Percentiles rank a stretch among this genome's conserved stretches.
Evolutionary conservation across 2,113 vertebrate species (phyloP).

Genomic region (Porphyrio hochstetteri): DNA sequence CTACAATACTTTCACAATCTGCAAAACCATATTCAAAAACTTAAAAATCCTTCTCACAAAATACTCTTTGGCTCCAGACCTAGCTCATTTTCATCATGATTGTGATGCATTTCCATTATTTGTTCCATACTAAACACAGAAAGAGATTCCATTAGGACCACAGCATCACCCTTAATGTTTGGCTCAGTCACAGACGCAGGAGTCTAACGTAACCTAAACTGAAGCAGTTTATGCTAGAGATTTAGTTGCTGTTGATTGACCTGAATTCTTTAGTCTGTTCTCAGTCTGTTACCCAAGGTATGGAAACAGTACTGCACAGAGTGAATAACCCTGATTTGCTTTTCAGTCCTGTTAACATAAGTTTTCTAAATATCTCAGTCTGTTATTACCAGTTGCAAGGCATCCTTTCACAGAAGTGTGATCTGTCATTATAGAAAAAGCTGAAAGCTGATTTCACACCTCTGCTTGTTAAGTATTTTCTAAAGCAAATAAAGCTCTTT

Average conservation of each 20-base stretch:
- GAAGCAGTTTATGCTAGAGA: not conserved
- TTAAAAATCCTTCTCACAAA: not conserved
- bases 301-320: not conserved
- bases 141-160: not conserved
- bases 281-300: not conserved
- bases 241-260: not conserved
- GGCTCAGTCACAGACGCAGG: not conserved
- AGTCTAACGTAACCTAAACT: rapidly evolving
- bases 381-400: not conserved
- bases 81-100: not conserved
- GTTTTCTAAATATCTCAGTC: not conserved
- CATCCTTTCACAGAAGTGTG: not conserved
- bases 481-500: conserved; percentile 10
- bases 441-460: conserved; percentile 15
- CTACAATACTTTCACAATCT: not conserved
- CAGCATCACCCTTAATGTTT: not conserved
- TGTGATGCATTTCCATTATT: not conserved
- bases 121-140: not conserved
- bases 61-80: not conserved
- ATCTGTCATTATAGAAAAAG: not conserved
- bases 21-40: not conserved
- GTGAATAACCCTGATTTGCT: not conserved
- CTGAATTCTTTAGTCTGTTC: not conserved
- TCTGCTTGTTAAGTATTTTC: conserved; percentile 35
- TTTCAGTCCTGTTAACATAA: not conserved